These are phyloP conservation scores for Oxyruncus cristatus DNA, from an alignment of 2,113 vertebrate genomes.

Conservation along the genomic window DNA sequence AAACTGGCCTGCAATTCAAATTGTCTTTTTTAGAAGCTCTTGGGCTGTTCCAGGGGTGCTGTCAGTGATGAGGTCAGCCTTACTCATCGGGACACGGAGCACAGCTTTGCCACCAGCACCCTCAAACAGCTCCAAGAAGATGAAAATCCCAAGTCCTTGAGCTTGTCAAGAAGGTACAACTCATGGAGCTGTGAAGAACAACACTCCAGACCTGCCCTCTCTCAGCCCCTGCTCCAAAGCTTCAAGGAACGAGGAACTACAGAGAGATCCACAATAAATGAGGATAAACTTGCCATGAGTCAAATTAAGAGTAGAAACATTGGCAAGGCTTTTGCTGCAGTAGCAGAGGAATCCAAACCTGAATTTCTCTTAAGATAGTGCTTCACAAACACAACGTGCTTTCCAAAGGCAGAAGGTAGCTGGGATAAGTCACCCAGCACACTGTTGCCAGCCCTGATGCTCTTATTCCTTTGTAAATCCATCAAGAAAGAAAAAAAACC, in stretches of 20 bases:
- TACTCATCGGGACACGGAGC: rapidly evolving
- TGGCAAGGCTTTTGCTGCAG: not conserved
- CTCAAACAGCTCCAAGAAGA: not conserved
- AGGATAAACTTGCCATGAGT: not conserved
- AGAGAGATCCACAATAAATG: not conserved
- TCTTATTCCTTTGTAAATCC: conserved; percentile 14
- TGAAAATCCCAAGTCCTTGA: not conserved
- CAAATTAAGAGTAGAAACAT: not conserved
- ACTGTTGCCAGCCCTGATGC: not conserved
- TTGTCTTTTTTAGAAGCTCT: not conserved
- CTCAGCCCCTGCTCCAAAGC: not conserved
- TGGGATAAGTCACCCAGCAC: not conserved
- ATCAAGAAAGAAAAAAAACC: not conserved
- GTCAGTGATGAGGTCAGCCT: not conserved
- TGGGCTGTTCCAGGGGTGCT: not conserved
- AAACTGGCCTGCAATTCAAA: not conserved
- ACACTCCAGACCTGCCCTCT: not conserved
- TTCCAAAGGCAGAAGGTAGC: not conserved
- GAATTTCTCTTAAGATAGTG: not conserved
- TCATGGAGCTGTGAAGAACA: not conserved
- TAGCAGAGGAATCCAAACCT: not conserved
- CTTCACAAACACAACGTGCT: rapidly evolving
- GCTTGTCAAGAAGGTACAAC: not conserved
- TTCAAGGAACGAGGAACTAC: rapidly evolving
- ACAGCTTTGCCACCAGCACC: not conserved